Percentiles rank a stretch among this genome's conserved stretches.
phyloP scores from a whole-genome alignment of 2,113 vertebrate genomes.

The Isurus oxyrinchus region DNA sequence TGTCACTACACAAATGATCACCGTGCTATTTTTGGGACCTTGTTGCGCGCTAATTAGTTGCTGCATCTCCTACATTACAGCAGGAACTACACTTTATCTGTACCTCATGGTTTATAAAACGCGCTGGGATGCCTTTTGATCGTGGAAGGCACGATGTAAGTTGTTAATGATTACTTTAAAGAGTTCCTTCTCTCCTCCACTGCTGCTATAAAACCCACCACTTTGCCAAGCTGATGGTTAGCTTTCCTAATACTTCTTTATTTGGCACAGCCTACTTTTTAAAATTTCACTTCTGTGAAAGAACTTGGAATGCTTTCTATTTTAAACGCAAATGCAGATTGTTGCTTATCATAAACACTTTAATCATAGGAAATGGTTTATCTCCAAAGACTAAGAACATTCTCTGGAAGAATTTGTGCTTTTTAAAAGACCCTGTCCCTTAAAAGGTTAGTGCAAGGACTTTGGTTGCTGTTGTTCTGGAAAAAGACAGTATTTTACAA shows the following conservation, averaged over 20 bases:
- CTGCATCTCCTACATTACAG: background rate
- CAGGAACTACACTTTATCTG: background rate
- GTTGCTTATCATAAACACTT: background rate
- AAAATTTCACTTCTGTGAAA: background rate
- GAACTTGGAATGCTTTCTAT: background rate
- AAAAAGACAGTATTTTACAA: no score
- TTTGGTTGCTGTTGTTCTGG: no score
- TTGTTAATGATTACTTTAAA: background rate
- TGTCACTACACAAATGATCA: background rate
- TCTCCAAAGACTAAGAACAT: no score
- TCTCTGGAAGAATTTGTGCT: no score
- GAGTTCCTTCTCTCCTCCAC: background rate
- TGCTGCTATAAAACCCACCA: background rate
- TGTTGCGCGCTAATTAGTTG: background rate
- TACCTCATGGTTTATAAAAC: background rate
- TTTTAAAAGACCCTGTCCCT: no score
- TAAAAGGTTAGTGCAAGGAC: no score
- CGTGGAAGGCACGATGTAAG: background rate
- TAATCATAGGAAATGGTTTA: no score
- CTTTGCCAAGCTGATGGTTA: background rate
- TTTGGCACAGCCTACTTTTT: background rate
- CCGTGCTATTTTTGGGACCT: background rate
- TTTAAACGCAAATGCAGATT: background rate
- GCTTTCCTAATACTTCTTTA: background rate
- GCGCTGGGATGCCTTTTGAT: background rate